Percentiles rank a stretch among this genome's conserved stretches.
Evolutionary conservation across 2,113 vertebrate species (phyloP).

Genomic region (Gopherus evgoodei): DNA sequence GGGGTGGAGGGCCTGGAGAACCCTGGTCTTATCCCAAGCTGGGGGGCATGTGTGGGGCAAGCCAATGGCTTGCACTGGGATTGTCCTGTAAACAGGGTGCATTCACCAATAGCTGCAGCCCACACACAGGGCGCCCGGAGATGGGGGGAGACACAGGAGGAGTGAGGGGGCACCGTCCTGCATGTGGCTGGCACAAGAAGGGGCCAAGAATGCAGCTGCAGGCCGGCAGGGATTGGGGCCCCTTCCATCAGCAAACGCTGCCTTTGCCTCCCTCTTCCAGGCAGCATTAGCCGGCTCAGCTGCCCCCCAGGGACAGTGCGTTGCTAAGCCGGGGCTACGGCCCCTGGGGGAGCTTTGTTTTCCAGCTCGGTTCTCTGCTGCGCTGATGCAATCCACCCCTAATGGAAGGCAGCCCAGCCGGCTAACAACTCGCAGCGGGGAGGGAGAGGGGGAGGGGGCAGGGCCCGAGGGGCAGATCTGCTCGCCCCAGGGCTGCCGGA

Average conservation of each 20-base stretch:
- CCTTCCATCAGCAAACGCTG: background rate
- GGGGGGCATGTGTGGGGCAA: background rate
- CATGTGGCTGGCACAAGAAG: background rate
- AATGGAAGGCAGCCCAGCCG: background rate
- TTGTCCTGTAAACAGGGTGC: background rate
- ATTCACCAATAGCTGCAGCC: no score
- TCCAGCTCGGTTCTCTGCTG: background rate
- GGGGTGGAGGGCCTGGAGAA: no score
- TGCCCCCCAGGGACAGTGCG: fast-evolving
- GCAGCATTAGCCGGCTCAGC: background rate
- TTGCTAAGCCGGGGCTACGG: background rate
- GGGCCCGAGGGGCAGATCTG: background rate
- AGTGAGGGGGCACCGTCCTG: background rate
- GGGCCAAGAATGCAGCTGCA: background rate
- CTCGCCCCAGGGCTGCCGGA: background rate
- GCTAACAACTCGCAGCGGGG: fast-evolving
- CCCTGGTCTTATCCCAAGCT: background rate
- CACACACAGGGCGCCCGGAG: background rate
- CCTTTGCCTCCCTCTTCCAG: background rate
- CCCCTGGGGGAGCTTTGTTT: background rate
- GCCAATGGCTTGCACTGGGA: background rate
- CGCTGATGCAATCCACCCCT: background rate
- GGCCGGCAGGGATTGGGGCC: background rate
- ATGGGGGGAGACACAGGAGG: no score
- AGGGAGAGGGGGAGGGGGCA: fast-evolving